Conservation (phyloP, 1,140 invertebrate species). For the Patella vulgata region DNA sequence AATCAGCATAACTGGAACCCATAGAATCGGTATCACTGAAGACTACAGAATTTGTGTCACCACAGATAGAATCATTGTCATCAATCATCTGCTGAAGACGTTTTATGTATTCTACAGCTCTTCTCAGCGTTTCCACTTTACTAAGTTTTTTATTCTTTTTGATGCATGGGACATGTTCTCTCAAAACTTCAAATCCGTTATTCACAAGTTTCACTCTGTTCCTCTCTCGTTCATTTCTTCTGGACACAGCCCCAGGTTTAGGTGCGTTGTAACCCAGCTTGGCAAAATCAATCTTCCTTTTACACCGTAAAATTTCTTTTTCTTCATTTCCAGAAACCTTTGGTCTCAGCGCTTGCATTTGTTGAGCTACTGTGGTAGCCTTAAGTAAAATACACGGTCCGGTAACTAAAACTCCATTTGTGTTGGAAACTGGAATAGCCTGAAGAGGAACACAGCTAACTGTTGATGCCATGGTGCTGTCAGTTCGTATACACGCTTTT, state of each 20-base stretch:
- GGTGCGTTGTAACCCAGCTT: constrained; percentile 52
- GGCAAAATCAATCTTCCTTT: constrained; percentile 54
- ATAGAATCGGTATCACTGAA: too few relatives aligned
- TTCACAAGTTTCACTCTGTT: constrained; percentile 94
- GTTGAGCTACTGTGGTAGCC: constrained; percentile 9
- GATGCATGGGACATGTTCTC: constrained; percentile 62
- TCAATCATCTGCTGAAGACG: constrained; percentile 82
- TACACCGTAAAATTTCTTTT: constrained; percentile 52
- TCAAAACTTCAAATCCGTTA: constrained; percentile 71
- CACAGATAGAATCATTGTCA: constrained; percentile 46
- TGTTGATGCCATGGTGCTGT: too few relatives aligned
- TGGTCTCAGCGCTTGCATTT: constrained; percentile 14
- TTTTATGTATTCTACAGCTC: constrained; percentile 93
- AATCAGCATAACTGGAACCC: too few relatives aligned
- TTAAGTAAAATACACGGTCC: constrained; percentile 17
- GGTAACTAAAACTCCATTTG: constrained; percentile 13
- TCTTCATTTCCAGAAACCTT: too few relatives aligned
- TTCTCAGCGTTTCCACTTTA: constrained; percentile 92
- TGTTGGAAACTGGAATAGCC: constrained; percentile 7
- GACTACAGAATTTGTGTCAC: too few relatives aligned
- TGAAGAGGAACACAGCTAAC: too few relatives aligned
- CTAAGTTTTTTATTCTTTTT: constrained; percentile 71
- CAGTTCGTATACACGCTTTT: too few relatives aligned
- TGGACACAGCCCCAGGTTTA: constrained; percentile 84
- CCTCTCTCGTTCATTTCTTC: constrained; percentile 90